Percentiles rank a stretch among this genome's conserved stretches.
Evolutionary conservation across 1,140 invertebrate genomes (phyloP).

Genomic region (Microplitis mediator): DNA sequence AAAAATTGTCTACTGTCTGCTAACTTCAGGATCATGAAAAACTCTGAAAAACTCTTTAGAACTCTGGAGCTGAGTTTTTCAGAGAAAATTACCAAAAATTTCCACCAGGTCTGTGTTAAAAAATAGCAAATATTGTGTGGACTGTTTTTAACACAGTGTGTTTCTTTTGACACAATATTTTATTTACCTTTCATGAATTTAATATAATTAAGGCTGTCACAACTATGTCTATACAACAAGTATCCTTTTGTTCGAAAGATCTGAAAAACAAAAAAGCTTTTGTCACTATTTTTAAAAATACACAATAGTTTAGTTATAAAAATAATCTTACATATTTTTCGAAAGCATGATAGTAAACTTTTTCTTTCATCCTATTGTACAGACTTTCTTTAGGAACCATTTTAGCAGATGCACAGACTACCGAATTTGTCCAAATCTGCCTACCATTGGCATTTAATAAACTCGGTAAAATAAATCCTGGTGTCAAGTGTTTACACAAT

Average conservation of each 20-base stretch:
- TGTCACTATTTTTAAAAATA: neutral
- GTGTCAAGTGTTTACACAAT: too few species aligned
- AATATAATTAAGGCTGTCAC: constrained; percentile 37
- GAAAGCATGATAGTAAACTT: neutral
- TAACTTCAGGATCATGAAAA: too few species aligned
- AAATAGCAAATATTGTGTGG: too few species aligned
- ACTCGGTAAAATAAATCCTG: neutral
- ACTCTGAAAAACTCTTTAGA: too few species aligned
- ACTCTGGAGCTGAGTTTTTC: too few species aligned
- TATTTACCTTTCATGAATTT: constrained; percentile 31
- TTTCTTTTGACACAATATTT: neutral
- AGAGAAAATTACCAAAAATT: too few species aligned
- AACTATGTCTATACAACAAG: constrained; percentile 35
- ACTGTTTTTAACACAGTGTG: too few species aligned
- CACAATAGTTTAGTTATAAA: neutral
- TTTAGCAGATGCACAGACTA: neutral
- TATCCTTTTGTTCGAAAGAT: constrained; percentile 31
- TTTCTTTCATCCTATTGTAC: neutral
- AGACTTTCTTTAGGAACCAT: neutral
- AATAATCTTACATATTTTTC: constrained; percentile 16
- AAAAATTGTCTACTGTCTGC: too few species aligned
- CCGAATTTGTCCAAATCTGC: neutral
- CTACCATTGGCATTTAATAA: too few species aligned
- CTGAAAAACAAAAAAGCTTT: constrained; percentile 30
- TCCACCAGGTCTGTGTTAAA: too few species aligned